Percentiles rank a stretch among this genome's conserved stretches.
Evolutionary conservation across 2,797 vertebrate genomes (phyloP).

Genomic region (Megaceryle alcyon): DNA sequence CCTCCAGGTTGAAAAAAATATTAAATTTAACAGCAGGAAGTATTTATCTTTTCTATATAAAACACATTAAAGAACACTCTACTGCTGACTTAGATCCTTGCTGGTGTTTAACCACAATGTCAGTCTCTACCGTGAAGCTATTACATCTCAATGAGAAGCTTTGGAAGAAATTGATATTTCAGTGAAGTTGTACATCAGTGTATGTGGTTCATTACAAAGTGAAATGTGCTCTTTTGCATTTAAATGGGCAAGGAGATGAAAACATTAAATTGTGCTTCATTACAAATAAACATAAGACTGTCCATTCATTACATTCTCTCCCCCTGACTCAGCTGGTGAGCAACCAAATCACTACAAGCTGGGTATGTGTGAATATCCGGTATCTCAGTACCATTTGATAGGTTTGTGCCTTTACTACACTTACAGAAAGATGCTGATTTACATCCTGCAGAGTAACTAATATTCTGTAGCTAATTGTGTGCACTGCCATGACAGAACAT

Average conservation of each 20-base stretch:
- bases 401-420: conserved; percentile 52
- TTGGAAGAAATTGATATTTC: conserved; percentile 54
- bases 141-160: conserved; percentile 61
- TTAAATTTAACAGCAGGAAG: not conserved
- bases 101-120: conserved; percentile 57
- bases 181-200: conserved; percentile 34
- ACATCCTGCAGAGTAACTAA: conserved; percentile 78
- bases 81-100: conserved; percentile 38
- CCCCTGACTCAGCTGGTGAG: conserved; percentile 54
- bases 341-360: conserved; percentile 59
- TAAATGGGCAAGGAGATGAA: conserved; percentile 69
- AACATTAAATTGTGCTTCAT: conserved; percentile 73
- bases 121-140: conserved; percentile 48
- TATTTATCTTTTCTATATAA: not conserved
- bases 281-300: conserved; percentile 62
- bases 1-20: not conserved
- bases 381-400: conserved; percentile 42
- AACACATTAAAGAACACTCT: conserved; percentile 15
- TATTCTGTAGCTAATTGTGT: conserved; percentile 81
- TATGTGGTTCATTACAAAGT: conserved; percentile 59
- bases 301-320: conserved; percentile 52
- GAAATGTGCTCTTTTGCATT: conserved; percentile 75
- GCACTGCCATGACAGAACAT: conserved; percentile 63
- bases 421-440: conserved; percentile 66
- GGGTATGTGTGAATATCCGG: not conserved